Percentiles rank a stretch among this genome's conserved stretches.
Evolutionary conservation across 2,888 invertebrate genomes (phyloP).

Genomic region (Xylophagus ater): DNA sequence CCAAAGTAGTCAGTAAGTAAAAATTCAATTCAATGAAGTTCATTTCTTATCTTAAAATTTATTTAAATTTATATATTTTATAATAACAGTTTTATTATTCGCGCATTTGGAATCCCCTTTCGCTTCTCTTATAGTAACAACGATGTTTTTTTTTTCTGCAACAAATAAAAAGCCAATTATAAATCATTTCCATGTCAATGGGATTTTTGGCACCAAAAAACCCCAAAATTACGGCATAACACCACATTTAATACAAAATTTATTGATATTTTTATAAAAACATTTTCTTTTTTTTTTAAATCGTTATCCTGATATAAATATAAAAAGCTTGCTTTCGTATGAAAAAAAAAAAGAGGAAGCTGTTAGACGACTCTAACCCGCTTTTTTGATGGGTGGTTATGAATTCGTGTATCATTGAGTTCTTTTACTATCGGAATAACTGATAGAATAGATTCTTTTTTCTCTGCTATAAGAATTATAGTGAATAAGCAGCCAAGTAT

Average conservation of each 20-base stretch:
- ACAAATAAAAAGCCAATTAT: constrained; percentile 16
- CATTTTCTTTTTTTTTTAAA: too few species aligned
- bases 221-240: constrained; percentile 16
- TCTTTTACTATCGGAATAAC: too few species aligned
- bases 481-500: too few species aligned
- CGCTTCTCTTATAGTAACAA: constrained; percentile 1
- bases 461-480: too few species aligned
- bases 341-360: too few species aligned
- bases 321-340: too few species aligned
- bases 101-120: background rate
- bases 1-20: constrained; percentile 30
- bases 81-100: constrained; percentile 4
- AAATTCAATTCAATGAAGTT: constrained; percentile 7
- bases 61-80: constrained; percentile 12
- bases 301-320: too few species aligned
- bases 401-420: too few species aligned
- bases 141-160: background rate
- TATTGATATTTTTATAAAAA: constrained; percentile 15
- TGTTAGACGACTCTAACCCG: too few species aligned
- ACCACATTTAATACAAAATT: constrained; percentile 17
- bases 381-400: too few species aligned
- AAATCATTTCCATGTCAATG: constrained; percentile 18
- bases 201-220: constrained; percentile 14
- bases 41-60: constrained; percentile 10
- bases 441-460: too few species aligned